Conservation (phyloP, 2,797 vertebrate genomes). For the Gymnodraco acuticeps region DNA sequence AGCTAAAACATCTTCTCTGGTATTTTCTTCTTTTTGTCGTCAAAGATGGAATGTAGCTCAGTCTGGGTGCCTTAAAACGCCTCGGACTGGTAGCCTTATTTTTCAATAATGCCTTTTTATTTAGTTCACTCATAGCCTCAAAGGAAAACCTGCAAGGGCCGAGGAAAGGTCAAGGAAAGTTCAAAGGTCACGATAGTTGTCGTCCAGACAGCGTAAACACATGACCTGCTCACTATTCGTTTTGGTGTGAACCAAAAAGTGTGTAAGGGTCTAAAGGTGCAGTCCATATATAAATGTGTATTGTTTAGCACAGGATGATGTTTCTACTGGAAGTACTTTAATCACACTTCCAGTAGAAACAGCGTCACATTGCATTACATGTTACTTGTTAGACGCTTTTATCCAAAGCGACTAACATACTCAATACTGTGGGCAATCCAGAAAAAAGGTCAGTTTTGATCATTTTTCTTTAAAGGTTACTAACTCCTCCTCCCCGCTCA, state of each 20-base stretch:
- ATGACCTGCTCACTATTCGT: slow-evolving; percentile 83
- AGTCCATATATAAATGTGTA: slow-evolving; percentile 36
- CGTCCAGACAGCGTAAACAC: slow-evolving; percentile 77
- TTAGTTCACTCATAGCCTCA: slow-evolving; percentile 82
- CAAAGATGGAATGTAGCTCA: slow-evolving; percentile 90
- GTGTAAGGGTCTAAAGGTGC: slow-evolving; percentile 58
- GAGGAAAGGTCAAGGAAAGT: slow-evolving; percentile 65
- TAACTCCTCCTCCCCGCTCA: neutral
- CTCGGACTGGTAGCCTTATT: slow-evolving; percentile 84
- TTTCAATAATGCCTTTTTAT: slow-evolving; percentile 82
- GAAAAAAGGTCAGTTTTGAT: neutral
- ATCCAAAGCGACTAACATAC: no score
- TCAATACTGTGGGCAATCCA: neutral
- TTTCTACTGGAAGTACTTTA: slow-evolving; percentile 4
- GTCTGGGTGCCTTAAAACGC: slow-evolving; percentile 79
- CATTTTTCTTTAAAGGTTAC: neutral
- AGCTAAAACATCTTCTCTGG: slow-evolving; percentile 79
- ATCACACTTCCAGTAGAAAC: slow-evolving; percentile 1
- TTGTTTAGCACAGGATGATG: slow-evolving; percentile 12
- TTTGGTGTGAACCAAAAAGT: slow-evolving; percentile 69
- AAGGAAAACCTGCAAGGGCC: slow-evolving; percentile 85
- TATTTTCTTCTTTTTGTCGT: slow-evolving; percentile 73
- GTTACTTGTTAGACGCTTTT: no score
- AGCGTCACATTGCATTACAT: slow-evolving; percentile 11
- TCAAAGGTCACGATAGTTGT: slow-evolving; percentile 80